Conservation (phyloP, 2,113 vertebrate species). For the Ammodytes dubius region DNA sequence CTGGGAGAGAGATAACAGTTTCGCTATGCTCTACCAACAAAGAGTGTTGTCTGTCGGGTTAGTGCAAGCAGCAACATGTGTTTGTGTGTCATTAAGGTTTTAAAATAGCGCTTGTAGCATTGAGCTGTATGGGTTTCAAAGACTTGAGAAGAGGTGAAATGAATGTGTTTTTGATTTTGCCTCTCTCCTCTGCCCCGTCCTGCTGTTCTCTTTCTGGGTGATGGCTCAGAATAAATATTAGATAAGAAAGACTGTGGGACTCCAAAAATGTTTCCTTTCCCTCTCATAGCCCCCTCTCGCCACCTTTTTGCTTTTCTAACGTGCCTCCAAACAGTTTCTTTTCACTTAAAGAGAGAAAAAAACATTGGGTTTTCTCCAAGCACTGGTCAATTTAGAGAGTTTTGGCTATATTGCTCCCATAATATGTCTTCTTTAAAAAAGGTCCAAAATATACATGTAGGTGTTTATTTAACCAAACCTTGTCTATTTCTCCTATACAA, state of each 20-base stretch:
- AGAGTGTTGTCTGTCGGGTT: conserved; percentile 23
- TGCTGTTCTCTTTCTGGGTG: not conserved
- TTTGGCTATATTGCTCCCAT: too few relatives aligned
- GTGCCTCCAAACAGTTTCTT: conserved; percentile 43
- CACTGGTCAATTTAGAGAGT: too few relatives aligned
- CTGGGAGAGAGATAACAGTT: conserved; percentile 1
- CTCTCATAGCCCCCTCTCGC: conserved; percentile 28
- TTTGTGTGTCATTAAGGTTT: conserved; percentile 54
- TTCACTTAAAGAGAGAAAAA: not conserved
- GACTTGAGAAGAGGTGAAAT: conserved; percentile 1
- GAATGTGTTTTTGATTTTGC: not conserved
- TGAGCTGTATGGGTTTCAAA: conserved; percentile 10
- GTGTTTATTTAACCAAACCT: too few relatives aligned
- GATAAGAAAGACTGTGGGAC: conserved; percentile 21
- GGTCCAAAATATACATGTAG: too few relatives aligned
- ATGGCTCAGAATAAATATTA: conserved; percentile 20
- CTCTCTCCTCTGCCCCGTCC: not conserved
- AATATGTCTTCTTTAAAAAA: too few relatives aligned
- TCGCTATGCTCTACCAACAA: conserved; percentile 22
- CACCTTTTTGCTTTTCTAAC: conserved; percentile 47
- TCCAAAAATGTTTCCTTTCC: conserved; percentile 43
- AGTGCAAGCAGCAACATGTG: conserved; percentile 69
- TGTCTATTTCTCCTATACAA: too few relatives aligned
- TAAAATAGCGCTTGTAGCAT: conserved; percentile 25
- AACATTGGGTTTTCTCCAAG: too few relatives aligned